Base-by-base conservation (phyloP, 2,113 vertebrate genomes). In the Cavia aperea region DNA sequence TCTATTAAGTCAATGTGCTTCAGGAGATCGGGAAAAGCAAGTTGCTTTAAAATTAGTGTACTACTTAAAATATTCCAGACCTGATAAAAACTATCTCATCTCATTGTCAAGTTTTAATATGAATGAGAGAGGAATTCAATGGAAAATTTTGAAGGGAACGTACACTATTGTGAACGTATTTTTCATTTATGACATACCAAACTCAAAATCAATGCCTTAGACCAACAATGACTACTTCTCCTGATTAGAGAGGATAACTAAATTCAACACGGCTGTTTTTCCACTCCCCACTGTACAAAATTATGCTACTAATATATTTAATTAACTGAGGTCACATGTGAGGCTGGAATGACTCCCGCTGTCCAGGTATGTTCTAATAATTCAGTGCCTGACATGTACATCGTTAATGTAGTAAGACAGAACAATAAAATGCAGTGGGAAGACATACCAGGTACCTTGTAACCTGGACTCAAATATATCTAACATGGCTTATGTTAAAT, bases 1-100 rank as follows among this genome's bases (percentile, higher is more conserved):
- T 90, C 23, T 92, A 79, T 77, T 83, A 94, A 73, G 15, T 78
- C 60, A 93, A 4, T 81, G 21, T 68, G 81, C 89, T 90, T 66
- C 2, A 93, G 39, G 54, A 91, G 11, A 8, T 83, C 29, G 83
- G 26, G 33, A 86, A 87, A 26, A 4, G 43, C 68, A 89, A 14
- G 31, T 5, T 70, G 4, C 1, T 72, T 89, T 93, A 65, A 94
- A 94, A 75, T 75, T n/a, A 73, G 1, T 1, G 18, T 72, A 36
- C 79, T 83, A 46, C 12, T 21, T 63, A 62, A 90, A 70, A 33
- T 86, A n/a, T 19, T 86, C 18, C 13, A 89, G 23, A 31, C 4
- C 39, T 75, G 62, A 56, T 16, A 89, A 68, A 88, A 68, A 86
- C 5, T 43, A 62, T 90, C 43, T 75, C 77, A 33, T 93, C 90